Conservation (phyloP, 2,113 vertebrate species). For the Piliocolobus tephrosceles region DNA sequence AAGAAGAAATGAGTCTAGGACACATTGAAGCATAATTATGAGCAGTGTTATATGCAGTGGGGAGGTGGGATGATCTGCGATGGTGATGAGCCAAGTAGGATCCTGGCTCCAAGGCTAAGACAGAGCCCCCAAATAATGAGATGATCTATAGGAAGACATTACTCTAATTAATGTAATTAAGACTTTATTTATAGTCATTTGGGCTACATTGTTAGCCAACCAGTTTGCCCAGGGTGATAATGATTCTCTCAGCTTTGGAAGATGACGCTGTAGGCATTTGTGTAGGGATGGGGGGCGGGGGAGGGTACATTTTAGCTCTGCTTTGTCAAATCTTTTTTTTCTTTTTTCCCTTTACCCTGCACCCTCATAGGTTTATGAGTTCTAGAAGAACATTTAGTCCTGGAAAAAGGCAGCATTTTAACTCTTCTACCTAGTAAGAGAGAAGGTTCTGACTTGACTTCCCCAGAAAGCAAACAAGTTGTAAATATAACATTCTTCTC, state of each 20-base stretch:
- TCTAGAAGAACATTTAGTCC: not conserved
- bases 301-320: not conserved
- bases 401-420: not conserved
- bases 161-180: slow-evolving; percentile 58
- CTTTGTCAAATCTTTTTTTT: not conserved
- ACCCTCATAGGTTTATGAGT: not conserved
- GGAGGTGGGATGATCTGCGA: not conserved
- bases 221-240: not conserved
- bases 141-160: slow-evolving; percentile 41
- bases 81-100: not conserved
- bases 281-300: not conserved
- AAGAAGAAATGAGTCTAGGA: not conserved
- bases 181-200: slow-evolving; percentile 43
- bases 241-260: slow-evolving; percentile 27
- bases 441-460: not conserved
- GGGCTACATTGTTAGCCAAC: not conserved
- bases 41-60: not conserved
- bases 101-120: not conserved
- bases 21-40: not conserved
- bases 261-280: not conserved
- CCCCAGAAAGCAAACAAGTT: not conserved
- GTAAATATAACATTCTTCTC: not conserved
- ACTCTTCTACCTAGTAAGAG: not conserved
- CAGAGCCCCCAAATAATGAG: not conserved
- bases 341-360: not conserved